phyloP scores from a whole-genome alignment of 2,888 invertebrate genomes.

The Melikaiella ostensackeni region DNA sequence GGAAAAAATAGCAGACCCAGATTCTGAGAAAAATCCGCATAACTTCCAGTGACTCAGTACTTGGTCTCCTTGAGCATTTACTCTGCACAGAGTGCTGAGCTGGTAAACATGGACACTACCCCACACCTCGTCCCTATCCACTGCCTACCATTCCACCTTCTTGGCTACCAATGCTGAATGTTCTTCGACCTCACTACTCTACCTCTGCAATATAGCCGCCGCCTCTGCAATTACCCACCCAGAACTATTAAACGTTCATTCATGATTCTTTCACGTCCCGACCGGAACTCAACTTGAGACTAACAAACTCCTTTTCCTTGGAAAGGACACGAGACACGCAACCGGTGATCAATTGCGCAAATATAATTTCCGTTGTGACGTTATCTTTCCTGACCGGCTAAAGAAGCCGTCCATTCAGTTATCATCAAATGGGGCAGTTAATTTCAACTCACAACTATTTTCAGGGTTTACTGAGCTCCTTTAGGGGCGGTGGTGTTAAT shows the following conservation, averaged over 20 bases:
- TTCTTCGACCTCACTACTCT: conserved; percentile 30
- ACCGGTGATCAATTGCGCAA: conserved; percentile 57
- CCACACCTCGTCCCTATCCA: conserved; percentile 44
- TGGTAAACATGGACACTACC: conserved; percentile 11
- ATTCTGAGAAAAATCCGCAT: conserved; percentile 69
- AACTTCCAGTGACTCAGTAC: conserved; percentile 69
- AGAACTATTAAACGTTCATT: conserved; percentile 61
- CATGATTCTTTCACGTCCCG: conserved; percentile 61
- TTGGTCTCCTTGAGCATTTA: conserved; percentile 71
- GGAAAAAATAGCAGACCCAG: conserved; percentile 59
- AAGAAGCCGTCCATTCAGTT: conserved; percentile 46
- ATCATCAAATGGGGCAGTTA: neutral
- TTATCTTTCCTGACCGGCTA: conserved; percentile 56
- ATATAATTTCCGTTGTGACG: conserved; percentile 56
- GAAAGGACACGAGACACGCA: conserved; percentile 60
- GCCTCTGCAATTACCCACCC: conserved; percentile 49
- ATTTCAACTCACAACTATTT: neutral
- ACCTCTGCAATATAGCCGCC: conserved; percentile 49
- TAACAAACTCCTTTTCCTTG: conserved; percentile 59
- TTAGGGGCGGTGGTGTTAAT: too few species aligned
- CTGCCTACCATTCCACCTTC: conserved; percentile 48
- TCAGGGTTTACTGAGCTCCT: neutral
- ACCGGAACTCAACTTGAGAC: conserved; percentile 51
- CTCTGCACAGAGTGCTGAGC: conserved; percentile 40
- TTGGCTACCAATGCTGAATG: conserved; percentile 41